These are phyloP conservation scores for Drosophila birchii DNA, from an alignment of 2,888 invertebrate genomes.

Conservation along the genomic window DNA sequence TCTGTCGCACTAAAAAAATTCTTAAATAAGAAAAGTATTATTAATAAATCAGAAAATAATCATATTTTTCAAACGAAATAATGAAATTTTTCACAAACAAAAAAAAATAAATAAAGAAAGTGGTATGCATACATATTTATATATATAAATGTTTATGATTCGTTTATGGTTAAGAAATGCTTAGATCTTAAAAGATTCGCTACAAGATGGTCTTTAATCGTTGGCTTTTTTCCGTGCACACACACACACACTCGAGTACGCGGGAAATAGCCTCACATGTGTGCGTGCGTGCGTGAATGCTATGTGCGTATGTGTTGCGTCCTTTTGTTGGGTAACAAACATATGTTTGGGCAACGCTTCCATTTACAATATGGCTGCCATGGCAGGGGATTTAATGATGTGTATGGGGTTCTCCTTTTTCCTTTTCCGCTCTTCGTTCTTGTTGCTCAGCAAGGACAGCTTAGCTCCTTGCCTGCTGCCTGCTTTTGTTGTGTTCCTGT, in stretches of 20 bases:
- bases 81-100: background rate
- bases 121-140: background rate
- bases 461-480: background rate
- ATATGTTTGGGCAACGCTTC: slow-evolving; percentile 71
- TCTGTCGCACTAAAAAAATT: background rate
- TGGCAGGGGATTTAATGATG: slow-evolving; percentile 26
- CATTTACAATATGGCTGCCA: slow-evolving; percentile 69
- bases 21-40: background rate
- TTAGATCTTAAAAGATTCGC: background rate
- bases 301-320: slow-evolving; percentile 10
- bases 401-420: slow-evolving; percentile 5
- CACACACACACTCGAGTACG: slow-evolving; percentile 1
- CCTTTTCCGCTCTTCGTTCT: background rate
- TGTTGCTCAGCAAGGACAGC: background rate
- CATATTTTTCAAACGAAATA: too few species aligned
- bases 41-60: too few species aligned
- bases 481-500: slow-evolving; percentile 20
- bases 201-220: background rate
- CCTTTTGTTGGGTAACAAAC: slow-evolving; percentile 63
- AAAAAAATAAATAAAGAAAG: background rate
- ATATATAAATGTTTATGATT: background rate
- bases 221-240: slow-evolving; percentile 1
- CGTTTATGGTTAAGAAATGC: background rate
- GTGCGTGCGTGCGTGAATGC: slow-evolving; percentile 18
- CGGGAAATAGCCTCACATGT: slow-evolving; percentile 7